phyloP scores from a whole-genome alignment of 2,888 invertebrate genomes.

The Anaspis maculata region DNA sequence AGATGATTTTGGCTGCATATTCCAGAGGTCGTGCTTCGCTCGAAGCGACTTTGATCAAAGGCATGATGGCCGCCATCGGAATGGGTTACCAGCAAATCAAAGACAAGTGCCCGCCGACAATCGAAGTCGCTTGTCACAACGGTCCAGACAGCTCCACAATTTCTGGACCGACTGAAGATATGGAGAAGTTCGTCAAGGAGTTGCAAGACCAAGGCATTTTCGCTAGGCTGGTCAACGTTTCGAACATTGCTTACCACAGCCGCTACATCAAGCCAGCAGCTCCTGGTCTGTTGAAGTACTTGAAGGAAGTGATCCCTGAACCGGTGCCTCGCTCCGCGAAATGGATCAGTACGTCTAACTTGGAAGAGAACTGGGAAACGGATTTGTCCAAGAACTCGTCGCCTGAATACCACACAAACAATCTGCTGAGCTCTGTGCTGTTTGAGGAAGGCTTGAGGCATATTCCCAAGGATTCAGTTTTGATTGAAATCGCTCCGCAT shows the following conservation, averaged over 20 bases:
- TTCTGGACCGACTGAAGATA: slow-evolving; percentile 61
- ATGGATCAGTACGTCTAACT: slow-evolving; percentile 61
- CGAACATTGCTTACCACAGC: slow-evolving; percentile 86
- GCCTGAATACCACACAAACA: slow-evolving; percentile 61
- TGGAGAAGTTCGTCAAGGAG: slow-evolving; percentile 51
- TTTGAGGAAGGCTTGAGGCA: slow-evolving; percentile 76
- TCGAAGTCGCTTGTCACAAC: slow-evolving; percentile 75
- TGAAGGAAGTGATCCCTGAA: slow-evolving; percentile 42
- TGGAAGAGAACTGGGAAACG: slow-evolving; percentile 51
- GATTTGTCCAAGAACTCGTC: slow-evolving; percentile 50
- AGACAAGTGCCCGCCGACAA: slow-evolving; percentile 55
- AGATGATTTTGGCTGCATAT: slow-evolving; percentile 78
- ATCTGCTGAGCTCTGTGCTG: slow-evolving; percentile 58
- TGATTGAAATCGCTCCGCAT: slow-evolving; percentile 86
- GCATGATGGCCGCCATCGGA: slow-evolving; percentile 86
- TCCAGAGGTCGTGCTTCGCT: slow-evolving; percentile 70
- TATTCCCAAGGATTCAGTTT: slow-evolving; percentile 73
- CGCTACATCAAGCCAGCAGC: slow-evolving; percentile 58
- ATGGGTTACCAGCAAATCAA: slow-evolving; percentile 48
- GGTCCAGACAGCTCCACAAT: slow-evolving; percentile 68
- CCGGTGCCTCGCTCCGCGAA: slow-evolving; percentile 48
- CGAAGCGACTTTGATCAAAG: slow-evolving; percentile 60
- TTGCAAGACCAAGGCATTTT: slow-evolving; percentile 64
- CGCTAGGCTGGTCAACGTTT: slow-evolving; percentile 74
- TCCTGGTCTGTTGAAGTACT: slow-evolving; percentile 38